phyloP scores from a whole-genome alignment of 2,113 vertebrate genomes.

The Anarrhichthys ocellatus region DNA sequence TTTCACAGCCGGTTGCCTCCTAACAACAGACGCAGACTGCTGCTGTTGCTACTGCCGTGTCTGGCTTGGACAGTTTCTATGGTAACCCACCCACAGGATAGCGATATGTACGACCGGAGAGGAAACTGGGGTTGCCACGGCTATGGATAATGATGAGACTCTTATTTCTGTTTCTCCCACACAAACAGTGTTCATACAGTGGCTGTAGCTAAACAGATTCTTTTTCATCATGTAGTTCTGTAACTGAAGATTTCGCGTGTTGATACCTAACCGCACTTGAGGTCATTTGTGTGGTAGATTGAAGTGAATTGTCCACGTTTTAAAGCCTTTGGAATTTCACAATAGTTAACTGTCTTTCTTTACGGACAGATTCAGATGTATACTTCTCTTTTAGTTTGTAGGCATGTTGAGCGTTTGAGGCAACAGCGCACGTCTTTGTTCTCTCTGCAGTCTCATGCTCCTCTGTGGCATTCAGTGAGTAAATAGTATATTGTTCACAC shows the following conservation, averaged over 20 bases:
- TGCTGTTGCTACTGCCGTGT: constrained; percentile 76
- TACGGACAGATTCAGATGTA: neutral
- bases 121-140: constrained; percentile 80
- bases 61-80: constrained; percentile 87
- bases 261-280: constrained; percentile 3
- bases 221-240: constrained; percentile 43
- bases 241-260: neutral
- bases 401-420: constrained; percentile 19
- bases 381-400: constrained; percentile 22
- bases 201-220: constrained; percentile 32
- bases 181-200: constrained; percentile 53
- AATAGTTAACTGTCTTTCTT: constrained; percentile 2
- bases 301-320: constrained; percentile 17
- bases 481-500: constrained; percentile 52
- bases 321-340: constrained; percentile 21
- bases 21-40: constrained; percentile 68
- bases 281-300: constrained; percentile 20
- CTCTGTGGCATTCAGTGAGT: constrained; percentile 44
- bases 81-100: constrained; percentile 84
- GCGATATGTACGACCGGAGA: constrained; percentile 73
- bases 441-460: constrained; percentile 52
- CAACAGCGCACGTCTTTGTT: constrained; percentile 42
- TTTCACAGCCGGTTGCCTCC: constrained; percentile 65
- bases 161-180: constrained; percentile 67
- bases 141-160: constrained; percentile 78